A percentile compares a stretch with the other conserved stretches of the same genome.
phyloP scores from a whole-genome alignment of 2,888 invertebrate genomes.

The Diloba caeruleocephala region DNA sequence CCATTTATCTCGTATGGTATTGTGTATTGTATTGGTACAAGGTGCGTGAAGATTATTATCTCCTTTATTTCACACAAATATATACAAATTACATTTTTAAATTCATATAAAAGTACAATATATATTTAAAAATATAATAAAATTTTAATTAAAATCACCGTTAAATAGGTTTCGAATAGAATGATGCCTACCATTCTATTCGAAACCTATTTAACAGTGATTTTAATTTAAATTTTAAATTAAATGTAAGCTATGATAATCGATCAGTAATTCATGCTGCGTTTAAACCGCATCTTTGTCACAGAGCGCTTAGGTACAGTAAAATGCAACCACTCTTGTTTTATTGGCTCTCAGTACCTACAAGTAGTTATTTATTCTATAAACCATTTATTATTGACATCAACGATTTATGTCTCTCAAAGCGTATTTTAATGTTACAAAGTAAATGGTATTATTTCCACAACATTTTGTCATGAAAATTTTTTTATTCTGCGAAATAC shows the following conservation, averaged over 20 bases:
- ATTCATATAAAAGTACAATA: too few species aligned
- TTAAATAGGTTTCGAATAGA: too few species aligned
- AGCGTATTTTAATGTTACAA: constrained; percentile 43
- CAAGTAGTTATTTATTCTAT: constrained; percentile 54
- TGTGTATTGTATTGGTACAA: too few species aligned
- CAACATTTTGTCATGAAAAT: constrained; percentile 39
- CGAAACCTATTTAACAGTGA: too few species aligned
- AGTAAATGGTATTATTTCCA: constrained; percentile 37
- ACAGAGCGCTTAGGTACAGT: constrained; percentile 4
- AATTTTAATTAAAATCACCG: not conserved
- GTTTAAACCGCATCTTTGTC: constrained; percentile 24
- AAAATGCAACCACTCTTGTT: constrained; percentile 47
- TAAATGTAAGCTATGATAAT: not conserved
- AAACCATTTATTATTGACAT: constrained; percentile 60
- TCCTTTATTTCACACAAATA: too few species aligned
- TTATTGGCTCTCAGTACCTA: constrained; percentile 53
- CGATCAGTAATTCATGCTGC: not conserved
- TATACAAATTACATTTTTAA: too few species aligned
- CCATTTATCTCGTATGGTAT: too few species aligned
- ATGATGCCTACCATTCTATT: too few species aligned
- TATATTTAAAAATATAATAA: too few species aligned
- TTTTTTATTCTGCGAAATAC: constrained; percentile 68
- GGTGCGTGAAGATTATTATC: too few species aligned
- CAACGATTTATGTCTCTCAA: constrained; percentile 53
- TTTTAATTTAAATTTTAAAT: not conserved